phyloP scores from a whole-genome alignment of 92 coral and sea anemone species.

The Palythoa grandis region DNA sequence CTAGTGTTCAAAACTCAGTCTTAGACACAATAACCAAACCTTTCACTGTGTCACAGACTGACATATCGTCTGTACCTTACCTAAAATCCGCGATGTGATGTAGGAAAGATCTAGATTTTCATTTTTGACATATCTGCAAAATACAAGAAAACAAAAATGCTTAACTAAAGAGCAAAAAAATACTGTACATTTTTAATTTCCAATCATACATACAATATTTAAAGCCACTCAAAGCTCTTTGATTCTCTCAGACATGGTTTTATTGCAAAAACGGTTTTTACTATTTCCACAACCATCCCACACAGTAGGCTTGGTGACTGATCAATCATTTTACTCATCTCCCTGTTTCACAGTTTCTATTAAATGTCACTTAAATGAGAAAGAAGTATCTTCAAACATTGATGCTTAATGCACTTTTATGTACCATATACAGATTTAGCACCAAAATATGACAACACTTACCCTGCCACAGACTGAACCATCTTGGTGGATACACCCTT shows the following conservation, averaged over 20 bases:
- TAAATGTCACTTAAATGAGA: too few relatives aligned
- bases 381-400: too few relatives aligned
- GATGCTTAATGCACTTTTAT: too few relatives aligned
- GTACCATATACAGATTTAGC: too few relatives aligned
- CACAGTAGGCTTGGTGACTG: neutral
- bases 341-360: too few relatives aligned
- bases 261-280: too few relatives aligned
- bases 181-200: too few relatives aligned
- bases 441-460: conserved; percentile 12
- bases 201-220: too few relatives aligned
- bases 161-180: neutral
- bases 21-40: neutral
- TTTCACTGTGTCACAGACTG: neutral
- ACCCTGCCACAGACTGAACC: conserved; percentile 99
- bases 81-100: conserved; percentile 89
- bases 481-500: conserved; percentile 95
- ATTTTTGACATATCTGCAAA: conserved; percentile 87
- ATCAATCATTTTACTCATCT: neutral
- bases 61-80: conserved; percentile 47
- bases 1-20: too few relatives aligned
- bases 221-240: too few relatives aligned
- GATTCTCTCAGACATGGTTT: too few relatives aligned
- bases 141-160: neutral
- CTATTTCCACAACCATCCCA: too few relatives aligned
- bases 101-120: conserved; percentile 91